These are phyloP conservation scores for Cyanoliseus patagonus DNA, from an alignment of 2,113 vertebrate species.

Conservation along the genomic window DNA sequence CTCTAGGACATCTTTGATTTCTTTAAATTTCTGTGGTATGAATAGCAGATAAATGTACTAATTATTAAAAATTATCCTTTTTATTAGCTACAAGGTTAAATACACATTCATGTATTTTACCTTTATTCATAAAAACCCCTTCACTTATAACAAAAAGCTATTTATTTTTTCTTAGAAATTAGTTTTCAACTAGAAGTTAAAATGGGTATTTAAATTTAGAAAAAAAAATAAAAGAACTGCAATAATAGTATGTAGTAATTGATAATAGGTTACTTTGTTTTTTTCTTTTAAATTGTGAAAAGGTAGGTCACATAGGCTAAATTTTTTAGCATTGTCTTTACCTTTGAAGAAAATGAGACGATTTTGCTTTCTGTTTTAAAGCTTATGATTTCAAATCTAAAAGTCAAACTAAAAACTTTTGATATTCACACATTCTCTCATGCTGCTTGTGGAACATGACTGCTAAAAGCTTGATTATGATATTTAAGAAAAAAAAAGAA, in stretches of 20 bases:
- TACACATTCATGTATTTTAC: neutral
- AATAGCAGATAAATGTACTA: neutral
- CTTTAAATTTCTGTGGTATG: neutral
- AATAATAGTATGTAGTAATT: neutral
- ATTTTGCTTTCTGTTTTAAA: neutral
- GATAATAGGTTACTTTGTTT: neutral
- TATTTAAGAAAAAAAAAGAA: neutral
- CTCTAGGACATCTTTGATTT: neutral
- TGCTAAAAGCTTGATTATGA: neutral
- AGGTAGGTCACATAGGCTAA: accelerated
- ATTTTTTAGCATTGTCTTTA: neutral
- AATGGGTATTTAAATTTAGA: neutral
- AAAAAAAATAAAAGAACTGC: neutral
- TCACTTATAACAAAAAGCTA: neutral
- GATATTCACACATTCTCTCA: neutral
- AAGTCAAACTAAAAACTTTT: neutral
- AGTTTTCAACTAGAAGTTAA: neutral
- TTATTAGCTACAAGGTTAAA: neutral
- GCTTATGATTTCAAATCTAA: neutral
- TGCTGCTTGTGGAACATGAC: neutral
- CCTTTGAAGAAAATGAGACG: neutral
- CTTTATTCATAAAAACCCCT: neutral
- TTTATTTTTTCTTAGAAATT: neutral
- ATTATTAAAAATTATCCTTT: neutral
- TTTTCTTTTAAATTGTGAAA: neutral